phyloP scores from a whole-genome alignment of 1,140 invertebrate genomes.

The Bombus turneri region DNA sequence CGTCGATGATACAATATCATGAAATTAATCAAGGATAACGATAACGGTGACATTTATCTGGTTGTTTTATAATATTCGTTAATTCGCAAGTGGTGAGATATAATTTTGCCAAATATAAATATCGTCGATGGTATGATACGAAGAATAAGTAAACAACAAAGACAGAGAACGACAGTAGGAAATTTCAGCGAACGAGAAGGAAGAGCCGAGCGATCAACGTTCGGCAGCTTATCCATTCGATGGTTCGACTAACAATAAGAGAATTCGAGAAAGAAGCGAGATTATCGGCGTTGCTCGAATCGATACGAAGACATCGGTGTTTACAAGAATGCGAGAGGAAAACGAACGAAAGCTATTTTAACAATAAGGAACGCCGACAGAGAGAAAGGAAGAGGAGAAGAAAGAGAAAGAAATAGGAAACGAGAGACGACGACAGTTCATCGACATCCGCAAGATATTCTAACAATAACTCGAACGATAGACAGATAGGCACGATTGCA shows the following conservation, averaged over 20 bases:
- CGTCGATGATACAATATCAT: too few species aligned
- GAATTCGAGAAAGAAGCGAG: background rate
- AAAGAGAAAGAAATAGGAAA: background rate
- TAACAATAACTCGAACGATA: constrained; percentile 1
- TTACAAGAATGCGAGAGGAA: background rate
- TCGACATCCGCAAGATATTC: constrained; percentile 6
- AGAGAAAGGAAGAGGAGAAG: background rate
- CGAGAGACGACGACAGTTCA: constrained; percentile 1
- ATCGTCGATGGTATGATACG: too few species aligned
- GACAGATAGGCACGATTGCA: constrained; percentile 13
- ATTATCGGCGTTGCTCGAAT: background rate
- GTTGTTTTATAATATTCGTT: too few species aligned
- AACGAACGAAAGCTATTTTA: background rate
- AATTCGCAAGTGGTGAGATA: too few species aligned
- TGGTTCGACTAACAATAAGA: background rate
- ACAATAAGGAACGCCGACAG: background rate
- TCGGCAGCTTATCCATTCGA: background rate
- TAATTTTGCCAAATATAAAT: too few species aligned
- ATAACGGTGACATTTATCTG: too few species aligned
- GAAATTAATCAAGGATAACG: too few species aligned
- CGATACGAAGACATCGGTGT: background rate
- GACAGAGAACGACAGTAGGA: too few species aligned
- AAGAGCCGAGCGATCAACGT: background rate
- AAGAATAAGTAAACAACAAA: too few species aligned
- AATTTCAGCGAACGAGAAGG: too few species aligned